Conservation (phyloP, 2,797 vertebrate species). For the Crenuchus spilurus region DNA sequence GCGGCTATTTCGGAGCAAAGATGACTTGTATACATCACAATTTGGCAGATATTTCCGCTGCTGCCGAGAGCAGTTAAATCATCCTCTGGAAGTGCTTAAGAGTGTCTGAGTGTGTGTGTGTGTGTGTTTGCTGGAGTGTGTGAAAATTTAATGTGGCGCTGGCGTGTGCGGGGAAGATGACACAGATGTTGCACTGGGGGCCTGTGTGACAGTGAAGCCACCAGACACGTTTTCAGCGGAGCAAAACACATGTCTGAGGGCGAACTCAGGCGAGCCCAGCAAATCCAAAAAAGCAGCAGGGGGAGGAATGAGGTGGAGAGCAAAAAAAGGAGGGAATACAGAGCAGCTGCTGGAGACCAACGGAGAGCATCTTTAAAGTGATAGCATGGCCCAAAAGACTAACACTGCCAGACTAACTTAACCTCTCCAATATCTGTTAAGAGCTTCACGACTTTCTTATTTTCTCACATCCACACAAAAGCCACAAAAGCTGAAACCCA, state of each 20-base stretch:
- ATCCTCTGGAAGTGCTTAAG: conserved; percentile 26
- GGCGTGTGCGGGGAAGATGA: conserved; percentile 2
- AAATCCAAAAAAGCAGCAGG: conserved; percentile 16
- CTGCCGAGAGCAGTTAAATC: conserved; percentile 37
- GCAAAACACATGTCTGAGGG: conserved; percentile 30
- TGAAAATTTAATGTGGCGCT: conserved; percentile 25
- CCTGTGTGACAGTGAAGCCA: conserved; percentile 28
- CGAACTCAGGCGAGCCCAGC: conserved; percentile 16
- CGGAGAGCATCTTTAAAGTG: not conserved
- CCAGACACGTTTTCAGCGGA: conserved; percentile 28
- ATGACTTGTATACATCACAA: conserved; percentile 12
- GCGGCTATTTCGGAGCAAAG: not conserved
- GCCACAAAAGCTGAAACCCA: no score
- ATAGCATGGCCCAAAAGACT: not conserved
- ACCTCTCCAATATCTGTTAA: no score
- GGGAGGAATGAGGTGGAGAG: not conserved
- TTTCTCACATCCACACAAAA: no score
- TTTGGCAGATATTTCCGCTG: conserved; percentile 31
- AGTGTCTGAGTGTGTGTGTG: conserved; percentile 12
- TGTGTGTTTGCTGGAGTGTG: not conserved
- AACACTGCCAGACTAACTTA: no score
- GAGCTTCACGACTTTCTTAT: no score
- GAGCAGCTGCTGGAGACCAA: not conserved
- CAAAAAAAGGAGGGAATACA: not conserved
- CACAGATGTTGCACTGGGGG: conserved; percentile 23